A percentile compares a stretch with the other conserved stretches of the same genome.
Conservation (phyloP, 2,888 invertebrate species). For the Calameuta pallipes region DNA sequence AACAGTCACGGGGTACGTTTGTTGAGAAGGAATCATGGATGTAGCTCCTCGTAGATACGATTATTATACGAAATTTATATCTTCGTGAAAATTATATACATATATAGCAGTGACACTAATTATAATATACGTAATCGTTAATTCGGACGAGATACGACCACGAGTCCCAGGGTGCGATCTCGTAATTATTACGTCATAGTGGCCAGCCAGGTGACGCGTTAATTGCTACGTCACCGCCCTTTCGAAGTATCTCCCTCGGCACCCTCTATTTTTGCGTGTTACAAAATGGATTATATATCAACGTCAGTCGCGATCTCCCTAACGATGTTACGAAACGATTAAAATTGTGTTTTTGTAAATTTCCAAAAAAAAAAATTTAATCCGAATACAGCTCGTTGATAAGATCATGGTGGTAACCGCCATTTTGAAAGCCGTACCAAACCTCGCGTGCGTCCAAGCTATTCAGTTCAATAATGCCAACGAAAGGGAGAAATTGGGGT, state of each 20-base stretch:
- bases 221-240: conserved; percentile 48
- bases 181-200: conserved; percentile 54
- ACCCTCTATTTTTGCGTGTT: conserved; percentile 1
- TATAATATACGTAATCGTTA: background rate
- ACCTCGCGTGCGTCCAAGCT: background rate
- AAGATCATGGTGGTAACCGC: background rate
- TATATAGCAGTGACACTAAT: background rate
- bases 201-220: conserved; percentile 54
- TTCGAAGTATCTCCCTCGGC: conserved; percentile 3
- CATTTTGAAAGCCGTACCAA: background rate
- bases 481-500: background rate
- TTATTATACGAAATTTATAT: background rate
- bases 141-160: background rate
- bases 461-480: background rate
- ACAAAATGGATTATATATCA: background rate
- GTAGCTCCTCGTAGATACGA: background rate
- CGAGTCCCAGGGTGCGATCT: conserved; percentile 43
- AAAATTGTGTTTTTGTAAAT: background rate
- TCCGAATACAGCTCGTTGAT: background rate
- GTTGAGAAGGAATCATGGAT: background rate
- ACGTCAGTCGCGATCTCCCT: background rate
- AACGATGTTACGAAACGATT: background rate
- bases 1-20: background rate
- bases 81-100: background rate
- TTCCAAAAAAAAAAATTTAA: background rate